Evolutionary conservation across 92 coral and sea anemone species (phyloP), one percentile per base, ranked within the genome.

Genomic region (Paramuricea clavata): DNA sequence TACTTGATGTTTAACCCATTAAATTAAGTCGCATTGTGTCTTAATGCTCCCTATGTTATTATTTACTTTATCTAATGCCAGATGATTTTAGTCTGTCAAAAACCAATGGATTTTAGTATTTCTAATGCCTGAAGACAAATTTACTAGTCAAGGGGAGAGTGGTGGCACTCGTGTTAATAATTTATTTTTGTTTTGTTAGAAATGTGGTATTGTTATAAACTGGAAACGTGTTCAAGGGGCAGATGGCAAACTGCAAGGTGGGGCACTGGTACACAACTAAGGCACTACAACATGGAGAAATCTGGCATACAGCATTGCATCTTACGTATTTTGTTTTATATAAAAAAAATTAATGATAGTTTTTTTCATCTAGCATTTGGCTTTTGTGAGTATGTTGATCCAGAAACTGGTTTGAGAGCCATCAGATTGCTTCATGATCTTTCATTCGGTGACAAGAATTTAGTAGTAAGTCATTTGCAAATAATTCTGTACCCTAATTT

Each of bases 151-250:
- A n/a, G n/a, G n/a, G n/a, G n/a, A n/a, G n/a, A n/a, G n/a, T n/a
- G n/a, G n/a, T n/a, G n/a, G n/a, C n/a, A 27, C 17, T 0, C 19
- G 8, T 65, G 5, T 65, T 65, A 28, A 65, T 61, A 16, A 34
- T 32, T 54, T 22, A 33, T 8, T 15, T 56, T 80, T 47, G 67
- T 35, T 34, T 42, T 34, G 15, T 82, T 67, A 95, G 99, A 94
- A 94, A 90, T 96, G 99, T 86, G 99, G 98, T 65, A 83, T 96
- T 59, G 98, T 96, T 68, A 95, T 96, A 26, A 96, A 94, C 86
- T 96, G 99, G 99, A 96, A 96, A 50, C 82, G 99, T 28, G 98
- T 96, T 0, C 98, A 96, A 61, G 99, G 99, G 30, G 98, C 99
- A 15, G 92, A 96, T 85, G 99, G 99, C 35, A 96, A 94, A 77